phyloP scores from a whole-genome alignment of 2,113 vertebrate genomes.

The Oreocharis arfaki region DNA sequence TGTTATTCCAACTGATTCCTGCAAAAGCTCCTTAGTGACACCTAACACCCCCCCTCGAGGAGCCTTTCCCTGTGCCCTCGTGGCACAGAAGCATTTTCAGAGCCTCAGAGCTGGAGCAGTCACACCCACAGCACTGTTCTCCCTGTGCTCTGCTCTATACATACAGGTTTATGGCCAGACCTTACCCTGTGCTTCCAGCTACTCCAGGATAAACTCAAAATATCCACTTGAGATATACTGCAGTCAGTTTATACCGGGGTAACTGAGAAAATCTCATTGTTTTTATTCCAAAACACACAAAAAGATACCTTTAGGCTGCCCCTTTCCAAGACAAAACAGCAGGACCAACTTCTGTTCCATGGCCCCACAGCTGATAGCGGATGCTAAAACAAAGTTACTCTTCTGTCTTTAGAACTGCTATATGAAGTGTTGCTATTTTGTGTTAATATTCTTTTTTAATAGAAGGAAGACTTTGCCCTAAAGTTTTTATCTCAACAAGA shows the following conservation, averaged over 20 bases:
- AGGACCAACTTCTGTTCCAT: background rate
- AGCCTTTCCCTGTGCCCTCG: fast-evolving
- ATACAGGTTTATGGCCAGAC: background rate
- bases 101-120: background rate
- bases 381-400: background rate
- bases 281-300: background rate
- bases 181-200: background rate
- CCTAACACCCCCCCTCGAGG: fast-evolving
- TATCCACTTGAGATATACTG: fast-evolving
- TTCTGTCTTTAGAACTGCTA: background rate
- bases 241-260: background rate
- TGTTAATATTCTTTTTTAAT: background rate
- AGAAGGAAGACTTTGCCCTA: background rate
- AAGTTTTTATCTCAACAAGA: background rate
- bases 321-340: background rate
- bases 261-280: background rate
- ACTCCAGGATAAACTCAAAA: fast-evolving
- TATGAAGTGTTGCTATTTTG: background rate
- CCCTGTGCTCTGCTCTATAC: background rate
- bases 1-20: background rate
- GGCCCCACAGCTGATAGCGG: fast-evolving
- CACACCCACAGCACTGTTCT: fast-evolving
- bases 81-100: fast-evolving
- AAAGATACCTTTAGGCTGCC: background rate
- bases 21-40: background rate